Percentiles rank a stretch among this genome's conserved stretches.
phyloP scores from a whole-genome alignment of 2,113 vertebrate species.

The Hippocampus barbouri region DNA sequence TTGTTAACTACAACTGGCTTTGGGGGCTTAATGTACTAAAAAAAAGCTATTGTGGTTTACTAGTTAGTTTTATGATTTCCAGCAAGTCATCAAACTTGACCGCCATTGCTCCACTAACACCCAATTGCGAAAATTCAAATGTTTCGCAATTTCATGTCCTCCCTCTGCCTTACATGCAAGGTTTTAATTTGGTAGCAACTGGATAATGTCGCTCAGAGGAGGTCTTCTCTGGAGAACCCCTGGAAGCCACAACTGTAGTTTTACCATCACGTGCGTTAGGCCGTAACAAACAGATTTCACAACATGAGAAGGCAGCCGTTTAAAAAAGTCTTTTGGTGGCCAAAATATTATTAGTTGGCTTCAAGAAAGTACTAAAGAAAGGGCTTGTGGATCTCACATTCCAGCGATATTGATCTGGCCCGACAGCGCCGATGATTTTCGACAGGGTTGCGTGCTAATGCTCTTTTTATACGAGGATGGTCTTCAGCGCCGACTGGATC shows the following conservation, averaged over 20 bases:
- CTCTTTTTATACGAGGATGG: neutral
- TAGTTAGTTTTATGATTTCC: neutral
- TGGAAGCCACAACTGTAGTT: neutral
- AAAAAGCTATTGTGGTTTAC: neutral
- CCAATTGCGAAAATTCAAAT: neutral
- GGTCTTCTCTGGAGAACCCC: neutral
- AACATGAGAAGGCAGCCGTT: neutral
- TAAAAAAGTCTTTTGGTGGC: neutral
- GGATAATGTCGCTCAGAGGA: neutral
- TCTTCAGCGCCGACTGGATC: neutral
- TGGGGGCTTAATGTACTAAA: neutral
- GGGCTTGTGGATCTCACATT: neutral
- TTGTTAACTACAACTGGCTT: neutral
- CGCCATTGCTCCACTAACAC: too few relatives aligned
- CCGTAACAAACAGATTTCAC: neutral
- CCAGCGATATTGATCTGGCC: constrained; percentile 1
- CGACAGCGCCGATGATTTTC: neutral
- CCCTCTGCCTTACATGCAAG: neutral
- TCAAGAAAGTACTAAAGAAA: neutral
- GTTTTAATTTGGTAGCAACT: neutral
- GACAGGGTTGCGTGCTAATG: neutral
- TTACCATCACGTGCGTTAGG: neutral
- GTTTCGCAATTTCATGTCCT: neutral
- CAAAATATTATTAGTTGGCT: neutral
- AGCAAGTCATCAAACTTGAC: neutral